Evolutionary conservation across 2,888 invertebrate genomes (phyloP), one percentile per base, ranked within the genome.

Genomic region (Ectemnius continuus): DNA sequence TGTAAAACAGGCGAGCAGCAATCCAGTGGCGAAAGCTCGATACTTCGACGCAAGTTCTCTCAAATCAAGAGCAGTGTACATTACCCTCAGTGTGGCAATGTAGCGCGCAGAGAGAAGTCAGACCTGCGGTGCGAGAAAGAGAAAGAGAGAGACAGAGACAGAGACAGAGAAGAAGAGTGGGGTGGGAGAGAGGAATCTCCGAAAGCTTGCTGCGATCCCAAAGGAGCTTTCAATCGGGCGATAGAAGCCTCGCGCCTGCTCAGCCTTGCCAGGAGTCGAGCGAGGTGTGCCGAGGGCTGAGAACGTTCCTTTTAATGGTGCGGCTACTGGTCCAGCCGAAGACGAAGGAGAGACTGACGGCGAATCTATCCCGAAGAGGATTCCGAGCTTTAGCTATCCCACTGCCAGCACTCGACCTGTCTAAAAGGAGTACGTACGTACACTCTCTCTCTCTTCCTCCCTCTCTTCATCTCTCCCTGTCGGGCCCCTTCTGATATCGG

Each of bases 221-320:
- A 36, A 36, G 36, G 52, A 52, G 52, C 16, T 52, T 52, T 14
- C 52, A 6, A 52, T 52, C n/a, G 14, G n/a, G n/a, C 52, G 52
- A 52, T 52, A 52, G 52, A 52, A 52, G 52, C 52, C 5, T 52
- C 16, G 52, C 16, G 52, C 59, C 45, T 56, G 52, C 62, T 36
- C 20, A 47, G 58, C 16, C 48, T 61, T 73, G 66, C 18, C 16
- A 61, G 61, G 64, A 60, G 61, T 61, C 61, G 28, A n/a, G 65
- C 16, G 71, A 67, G 65, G 64, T 23, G 14, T 52, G n/a, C 52
- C 52, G 52, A 4, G 52, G 16, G 16, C 52, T 16, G 52, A 52
- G 70, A 52, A 69, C 60, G 63, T 72, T 71, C 69, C 61, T 59
- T 60, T 61, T 77, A 72, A 77, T 63, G 69, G 52, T 62, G 60